Evolutionary conservation across 2,888 invertebrate species (phyloP).

Genomic region (Ommatoiulus sabulosus): DNA sequence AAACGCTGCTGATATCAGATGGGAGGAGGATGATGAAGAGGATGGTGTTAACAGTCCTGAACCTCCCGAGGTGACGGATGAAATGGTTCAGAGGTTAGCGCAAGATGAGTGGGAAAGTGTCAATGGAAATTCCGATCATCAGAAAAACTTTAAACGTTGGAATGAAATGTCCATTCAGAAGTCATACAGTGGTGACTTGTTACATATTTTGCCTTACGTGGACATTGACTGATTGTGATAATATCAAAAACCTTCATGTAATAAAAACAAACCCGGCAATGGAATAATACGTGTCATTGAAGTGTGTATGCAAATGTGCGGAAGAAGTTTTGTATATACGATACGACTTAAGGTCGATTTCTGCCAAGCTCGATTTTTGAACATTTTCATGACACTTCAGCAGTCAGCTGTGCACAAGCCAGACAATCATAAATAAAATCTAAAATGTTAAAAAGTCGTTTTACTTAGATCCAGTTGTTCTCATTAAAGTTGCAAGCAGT

Average conservation of each 20-base stretch:
- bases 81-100: constrained; percentile 65
- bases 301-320: constrained; percentile 42
- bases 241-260: constrained; percentile 32
- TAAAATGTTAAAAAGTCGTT: not conserved
- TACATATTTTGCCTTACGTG: constrained; percentile 96
- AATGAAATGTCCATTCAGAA: constrained; percentile 83
- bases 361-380: not conserved
- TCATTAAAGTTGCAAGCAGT: no score
- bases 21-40: constrained; percentile 63
- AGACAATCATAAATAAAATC: not conserved
- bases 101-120: constrained; percentile 68
- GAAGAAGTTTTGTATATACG: constrained; percentile 18
- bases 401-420: not conserved
- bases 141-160: constrained; percentile 85
- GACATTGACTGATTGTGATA: constrained; percentile 81
- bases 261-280: constrained; percentile 51
- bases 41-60: constrained; percentile 62
- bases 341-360: constrained; percentile 11
- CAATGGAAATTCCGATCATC: constrained; percentile 70
- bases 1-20: constrained; percentile 71
- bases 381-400: not conserved
- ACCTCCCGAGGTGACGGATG: constrained; percentile 64
- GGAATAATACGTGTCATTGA: constrained; percentile 52
- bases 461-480: not conserved
- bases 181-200: constrained; percentile 81